Evolutionary conservation across 2,888 invertebrate species (phyloP).

Genomic region (Phragmatobia fuliginosa): DNA sequence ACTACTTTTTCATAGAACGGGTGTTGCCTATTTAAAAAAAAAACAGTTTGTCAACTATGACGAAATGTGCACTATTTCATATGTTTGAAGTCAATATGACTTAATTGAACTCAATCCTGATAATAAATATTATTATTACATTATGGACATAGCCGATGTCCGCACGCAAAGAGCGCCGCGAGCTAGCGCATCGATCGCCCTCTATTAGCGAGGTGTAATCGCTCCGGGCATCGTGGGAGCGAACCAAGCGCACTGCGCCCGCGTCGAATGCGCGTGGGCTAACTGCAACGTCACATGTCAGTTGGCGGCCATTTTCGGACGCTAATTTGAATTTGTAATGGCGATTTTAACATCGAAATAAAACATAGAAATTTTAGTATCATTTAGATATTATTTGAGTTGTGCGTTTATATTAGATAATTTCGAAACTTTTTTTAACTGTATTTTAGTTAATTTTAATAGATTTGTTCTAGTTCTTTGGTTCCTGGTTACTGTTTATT

Average conservation of each 20-base stretch:
- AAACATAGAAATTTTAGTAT: slow-evolving; percentile 33
- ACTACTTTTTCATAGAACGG: too few species aligned
- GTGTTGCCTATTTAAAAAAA: not conserved
- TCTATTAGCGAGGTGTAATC: slow-evolving; percentile 47
- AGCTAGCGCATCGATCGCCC: slow-evolving; percentile 45
- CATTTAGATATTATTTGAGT: slow-evolving; percentile 32
- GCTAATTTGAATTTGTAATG: slow-evolving; percentile 47
- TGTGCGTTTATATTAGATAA: slow-evolving; percentile 33
- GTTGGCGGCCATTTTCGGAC: slow-evolving; percentile 50
- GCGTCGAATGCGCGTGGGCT: slow-evolving; percentile 38
- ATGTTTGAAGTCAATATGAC: not conserved
- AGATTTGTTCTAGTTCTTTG: slow-evolving; percentile 22
- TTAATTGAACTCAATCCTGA: not conserved
- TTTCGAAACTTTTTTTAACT: slow-evolving; percentile 15
- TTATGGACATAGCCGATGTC: slow-evolving; percentile 38
- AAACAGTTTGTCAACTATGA: not conserved
- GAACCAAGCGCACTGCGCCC: slow-evolving; percentile 23
- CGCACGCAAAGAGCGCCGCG: slow-evolving; percentile 44
- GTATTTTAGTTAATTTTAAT: slow-evolving; percentile 34
- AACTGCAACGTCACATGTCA: slow-evolving; percentile 39
- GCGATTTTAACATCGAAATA: slow-evolving; percentile 42
- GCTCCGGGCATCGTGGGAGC: slow-evolving; percentile 48
- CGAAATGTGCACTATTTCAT: not conserved
- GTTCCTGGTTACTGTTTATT: too few species aligned
- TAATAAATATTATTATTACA: slow-evolving; percentile 20